Evolutionary conservation across 2,888 invertebrate species (phyloP).

Genomic region (Julus scandinavius): DNA sequence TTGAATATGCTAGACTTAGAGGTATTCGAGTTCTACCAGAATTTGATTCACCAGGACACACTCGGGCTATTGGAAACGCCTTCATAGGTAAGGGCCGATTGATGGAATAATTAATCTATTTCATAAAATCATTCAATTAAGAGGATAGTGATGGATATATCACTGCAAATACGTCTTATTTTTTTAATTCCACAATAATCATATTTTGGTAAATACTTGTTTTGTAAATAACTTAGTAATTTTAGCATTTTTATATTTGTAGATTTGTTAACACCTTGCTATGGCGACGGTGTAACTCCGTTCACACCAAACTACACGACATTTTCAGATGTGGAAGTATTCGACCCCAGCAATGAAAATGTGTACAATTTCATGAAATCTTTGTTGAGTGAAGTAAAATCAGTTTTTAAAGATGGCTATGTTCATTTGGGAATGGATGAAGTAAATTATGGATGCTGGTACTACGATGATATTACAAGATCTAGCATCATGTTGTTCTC

Average conservation of each 20-base stretch:
- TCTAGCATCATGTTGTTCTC: no score
- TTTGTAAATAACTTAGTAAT: no score
- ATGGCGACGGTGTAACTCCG: constrained; percentile 59
- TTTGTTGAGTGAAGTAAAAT: constrained; percentile 67
- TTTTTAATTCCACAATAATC: no score
- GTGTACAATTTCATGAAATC: constrained; percentile 66
- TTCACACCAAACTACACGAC: constrained; percentile 59
- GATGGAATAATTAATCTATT: background rate
- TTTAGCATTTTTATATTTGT: constrained; percentile 67
- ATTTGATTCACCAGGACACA: constrained; percentile 89
- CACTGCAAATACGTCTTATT: no score
- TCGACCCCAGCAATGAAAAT: constrained; percentile 65
- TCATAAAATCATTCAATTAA: background rate
- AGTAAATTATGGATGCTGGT: constrained; percentile 86
- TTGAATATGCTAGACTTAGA: constrained; percentile 79
- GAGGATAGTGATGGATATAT: background rate
- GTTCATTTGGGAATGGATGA: constrained; percentile 94
- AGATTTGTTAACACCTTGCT: constrained; percentile 60
- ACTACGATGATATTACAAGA: constrained; percentile 59
- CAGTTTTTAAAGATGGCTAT: constrained; percentile 72
- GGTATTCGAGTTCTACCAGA: constrained; percentile 91
- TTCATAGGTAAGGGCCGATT: constrained; percentile 68
- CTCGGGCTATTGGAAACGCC: constrained; percentile 56
- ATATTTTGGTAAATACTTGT: no score
- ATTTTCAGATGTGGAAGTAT: constrained; percentile 59